Conservation (phyloP, 2,113 vertebrate species). For the sheep (Ovis aries) region ARS-UI_Ramb_v3.0 NC_056054.1:243651001-243651500, state of each 20-base stretch:
- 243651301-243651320: neutral
- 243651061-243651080: neutral
- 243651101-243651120: neutral
- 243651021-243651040: conserved; percentile 20
- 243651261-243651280: neutral
- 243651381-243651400: neutral
- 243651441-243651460: neutral
- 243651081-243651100: neutral
- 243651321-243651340: neutral
- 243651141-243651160: neutral
- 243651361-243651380: neutral
- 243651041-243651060: neutral
- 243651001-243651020: conserved; percentile 6
- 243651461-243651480: neutral
- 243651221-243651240: neutral
- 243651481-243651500: neutral
- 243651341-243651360: neutral
- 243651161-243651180: neutral
- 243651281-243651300: conserved; percentile 5
- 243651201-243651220: neutral
- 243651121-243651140: neutral
- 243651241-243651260: neutral
- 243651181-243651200: neutral
- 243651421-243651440: neutral
- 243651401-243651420: neutral